These are phyloP conservation scores for Podarcis muralis DNA, from an alignment of 2,113 vertebrate genomes.

Conservation along the genomic window DNA sequence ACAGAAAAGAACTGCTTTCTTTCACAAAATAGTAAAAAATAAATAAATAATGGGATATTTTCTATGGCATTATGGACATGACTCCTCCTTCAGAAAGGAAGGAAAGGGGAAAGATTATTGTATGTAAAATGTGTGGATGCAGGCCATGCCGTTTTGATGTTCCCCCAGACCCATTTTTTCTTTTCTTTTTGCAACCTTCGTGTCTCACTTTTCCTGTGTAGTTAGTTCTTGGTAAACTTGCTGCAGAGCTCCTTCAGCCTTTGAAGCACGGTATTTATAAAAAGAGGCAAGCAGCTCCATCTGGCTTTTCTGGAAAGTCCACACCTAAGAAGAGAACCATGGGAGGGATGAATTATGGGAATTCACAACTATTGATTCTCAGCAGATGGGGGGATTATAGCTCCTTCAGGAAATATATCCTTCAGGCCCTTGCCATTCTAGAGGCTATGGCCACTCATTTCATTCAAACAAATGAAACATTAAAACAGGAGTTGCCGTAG, in stretches of 20 bases:
- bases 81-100: not conserved
- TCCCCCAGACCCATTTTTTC: too few relatives aligned
- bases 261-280: constrained; percentile 76
- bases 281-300: constrained; percentile 77
- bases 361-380: not conserved
- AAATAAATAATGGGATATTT: not conserved
- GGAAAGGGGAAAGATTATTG: not conserved
- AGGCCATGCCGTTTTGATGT: not conserved
- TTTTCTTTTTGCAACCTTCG: not conserved
- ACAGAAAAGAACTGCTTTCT: not conserved
- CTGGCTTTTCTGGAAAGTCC: constrained; percentile 83
- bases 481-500: not conserved
- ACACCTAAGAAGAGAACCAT: constrained; percentile 74
- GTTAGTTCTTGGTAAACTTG: constrained; percentile 75
- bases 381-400: not conserved
- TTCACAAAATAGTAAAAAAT: not conserved
- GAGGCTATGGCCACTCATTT: not conserved
- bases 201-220: constrained; percentile 64
- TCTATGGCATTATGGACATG: not conserved
- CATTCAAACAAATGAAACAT: not conserved
- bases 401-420: not conserved
- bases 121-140: not conserved
- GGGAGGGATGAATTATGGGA: not conserved
- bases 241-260: constrained; percentile 77
- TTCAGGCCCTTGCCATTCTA: not conserved